Conservation (phyloP, 2,113 vertebrate genomes). For the Piprites chloris region DNA sequence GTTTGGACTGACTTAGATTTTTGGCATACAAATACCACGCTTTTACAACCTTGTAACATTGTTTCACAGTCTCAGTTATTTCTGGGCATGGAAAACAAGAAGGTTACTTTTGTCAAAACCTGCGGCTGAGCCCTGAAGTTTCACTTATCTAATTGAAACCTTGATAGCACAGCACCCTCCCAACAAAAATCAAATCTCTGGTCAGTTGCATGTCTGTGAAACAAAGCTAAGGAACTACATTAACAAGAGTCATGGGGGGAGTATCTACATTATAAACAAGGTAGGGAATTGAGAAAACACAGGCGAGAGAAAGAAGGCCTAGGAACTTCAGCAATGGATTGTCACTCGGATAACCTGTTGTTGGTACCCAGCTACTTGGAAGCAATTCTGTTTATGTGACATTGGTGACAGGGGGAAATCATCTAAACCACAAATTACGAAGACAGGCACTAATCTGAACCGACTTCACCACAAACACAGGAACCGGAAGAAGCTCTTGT, state of each 20-base stretch:
- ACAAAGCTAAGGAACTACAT: not conserved
- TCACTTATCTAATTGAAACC: not conserved
- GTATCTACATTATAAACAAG: not conserved
- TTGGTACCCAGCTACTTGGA: not conserved
- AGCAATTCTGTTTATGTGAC: not conserved
- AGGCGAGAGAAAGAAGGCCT: not conserved
- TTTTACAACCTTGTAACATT: not conserved
- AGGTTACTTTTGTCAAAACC: not conserved
- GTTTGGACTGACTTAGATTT: not conserved
- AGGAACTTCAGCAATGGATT: not conserved
- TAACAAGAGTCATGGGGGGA: not conserved
- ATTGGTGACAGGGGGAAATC: not conserved
- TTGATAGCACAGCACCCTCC: fast-evolving
- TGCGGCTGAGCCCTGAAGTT: not conserved
- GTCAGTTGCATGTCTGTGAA: not conserved
- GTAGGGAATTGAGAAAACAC: not conserved
- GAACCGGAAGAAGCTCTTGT: not conserved
- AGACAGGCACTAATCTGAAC: not conserved
- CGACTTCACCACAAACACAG: not conserved
- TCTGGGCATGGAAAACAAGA: not conserved
- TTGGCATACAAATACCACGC: not conserved
- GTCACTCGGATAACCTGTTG: not conserved
- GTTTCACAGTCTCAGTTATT: not conserved
- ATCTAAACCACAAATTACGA: not conserved
- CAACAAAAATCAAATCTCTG: not conserved